Evolutionary conservation across 2,888 invertebrate species (phyloP).

Genomic region (Synanthedon myopaeformis): DNA sequence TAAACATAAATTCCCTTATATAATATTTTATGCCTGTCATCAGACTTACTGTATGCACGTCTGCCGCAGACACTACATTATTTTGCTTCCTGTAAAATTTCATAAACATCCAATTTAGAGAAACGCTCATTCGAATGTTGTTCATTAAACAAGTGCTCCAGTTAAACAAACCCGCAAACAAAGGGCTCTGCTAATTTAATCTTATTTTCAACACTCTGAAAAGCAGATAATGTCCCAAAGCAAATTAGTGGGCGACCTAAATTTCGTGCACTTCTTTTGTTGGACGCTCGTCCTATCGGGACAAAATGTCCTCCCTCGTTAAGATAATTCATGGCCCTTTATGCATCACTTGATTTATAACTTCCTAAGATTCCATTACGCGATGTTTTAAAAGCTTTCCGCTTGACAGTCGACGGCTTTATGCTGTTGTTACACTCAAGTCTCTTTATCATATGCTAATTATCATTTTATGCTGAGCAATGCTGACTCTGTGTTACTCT

Average conservation of each 20-base stretch:
- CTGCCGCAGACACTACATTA: too few relatives aligned
- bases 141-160: background rate
- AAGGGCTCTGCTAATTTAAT: constrained; percentile 6
- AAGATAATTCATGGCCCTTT: constrained; percentile 10
- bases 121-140: background rate
- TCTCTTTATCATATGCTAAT: too few relatives aligned
- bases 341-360: constrained; percentile 8
- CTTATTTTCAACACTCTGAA: constrained; percentile 3
- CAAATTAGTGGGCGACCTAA: constrained; percentile 10
- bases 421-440: background rate
- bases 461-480: too few relatives aligned
- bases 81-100: too few relatives aligned
- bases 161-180: background rate
- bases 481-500: too few relatives aligned
- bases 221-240: constrained; percentile 8
- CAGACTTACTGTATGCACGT: too few relatives aligned
- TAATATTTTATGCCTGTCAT: too few relatives aligned
- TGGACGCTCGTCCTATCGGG: background rate
- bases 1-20: too few relatives aligned
- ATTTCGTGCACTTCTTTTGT: constrained; percentile 9
- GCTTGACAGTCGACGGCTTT: constrained; percentile 2
- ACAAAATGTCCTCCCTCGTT: constrained; percentile 7
- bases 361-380: constrained; percentile 7
- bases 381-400: constrained; percentile 4
- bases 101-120: too few relatives aligned